phyloP scores from a whole-genome alignment of 1,140 invertebrate genomes.

The Carcinoscorpius rotundicauda region DNA sequence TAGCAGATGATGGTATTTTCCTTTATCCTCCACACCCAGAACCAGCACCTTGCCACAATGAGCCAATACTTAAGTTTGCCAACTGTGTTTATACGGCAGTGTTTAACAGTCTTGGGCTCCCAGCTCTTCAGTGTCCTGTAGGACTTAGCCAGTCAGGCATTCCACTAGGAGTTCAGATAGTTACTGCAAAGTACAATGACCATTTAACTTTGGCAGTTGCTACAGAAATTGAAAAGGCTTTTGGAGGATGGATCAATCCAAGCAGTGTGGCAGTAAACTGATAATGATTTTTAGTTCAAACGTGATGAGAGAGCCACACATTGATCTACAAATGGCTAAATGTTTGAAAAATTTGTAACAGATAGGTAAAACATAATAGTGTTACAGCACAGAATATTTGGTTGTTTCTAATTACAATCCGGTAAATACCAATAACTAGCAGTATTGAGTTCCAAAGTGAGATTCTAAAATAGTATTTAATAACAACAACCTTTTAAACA shows the following conservation, averaged over 20 bases:
- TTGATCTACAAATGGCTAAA: no score
- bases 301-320: no score
- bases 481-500: no score
- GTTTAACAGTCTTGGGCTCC: conserved; percentile 19
- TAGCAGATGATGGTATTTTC: conserved; percentile 57
- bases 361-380: no score
- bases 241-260: conserved; percentile 28
- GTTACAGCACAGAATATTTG: no score
- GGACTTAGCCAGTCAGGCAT: conserved; percentile 16
- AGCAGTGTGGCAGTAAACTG: not conserved
- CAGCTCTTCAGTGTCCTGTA: conserved; percentile 21
- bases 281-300: no score
- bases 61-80: conserved; percentile 59
- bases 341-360: no score
- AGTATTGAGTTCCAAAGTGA: no score
- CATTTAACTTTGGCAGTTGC: conserved; percentile 26
- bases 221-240: conserved; percentile 26
- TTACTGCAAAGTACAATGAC: conserved; percentile 23
- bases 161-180: conserved; percentile 22
- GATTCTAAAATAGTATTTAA: no score
- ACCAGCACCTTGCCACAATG: conserved; percentile 69
- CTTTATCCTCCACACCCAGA: conserved; percentile 70
- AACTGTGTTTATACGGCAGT: conserved; percentile 63
- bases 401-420: no score
- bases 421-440: no score